Evolutionary conservation across 2,113 vertebrate genomes (phyloP).

Genomic region (Eulemur rufifrons): DNA sequence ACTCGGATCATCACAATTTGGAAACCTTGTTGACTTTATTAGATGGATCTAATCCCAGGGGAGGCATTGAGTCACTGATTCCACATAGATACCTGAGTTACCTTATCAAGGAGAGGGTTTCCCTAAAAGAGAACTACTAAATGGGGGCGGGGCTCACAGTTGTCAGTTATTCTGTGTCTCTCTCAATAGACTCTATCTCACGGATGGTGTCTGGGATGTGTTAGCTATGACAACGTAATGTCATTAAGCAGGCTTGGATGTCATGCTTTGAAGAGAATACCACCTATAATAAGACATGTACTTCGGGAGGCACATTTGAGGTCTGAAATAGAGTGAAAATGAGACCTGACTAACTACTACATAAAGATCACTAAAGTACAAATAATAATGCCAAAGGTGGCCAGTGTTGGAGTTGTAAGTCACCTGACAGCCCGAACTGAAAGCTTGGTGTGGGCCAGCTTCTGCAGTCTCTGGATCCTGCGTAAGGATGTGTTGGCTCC

Average conservation of each 20-base stretch:
- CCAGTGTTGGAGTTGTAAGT: neutral
- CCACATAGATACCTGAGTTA: neutral
- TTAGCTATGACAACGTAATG: neutral
- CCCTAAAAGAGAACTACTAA: neutral
- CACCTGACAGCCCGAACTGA: rapidly evolving
- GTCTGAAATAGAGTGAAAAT: neutral
- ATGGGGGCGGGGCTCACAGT: no score
- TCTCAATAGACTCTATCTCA: neutral
- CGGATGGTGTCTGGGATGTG: neutral
- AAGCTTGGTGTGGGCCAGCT: neutral
- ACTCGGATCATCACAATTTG: neutral
- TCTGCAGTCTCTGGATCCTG: neutral
- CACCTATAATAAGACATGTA: neutral
- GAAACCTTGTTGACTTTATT: neutral
- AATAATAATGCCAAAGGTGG: neutral
- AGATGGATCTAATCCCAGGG: neutral
- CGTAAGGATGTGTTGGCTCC: neutral
- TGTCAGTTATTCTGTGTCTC: neutral
- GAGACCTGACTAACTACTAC: neutral
- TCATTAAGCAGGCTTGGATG: neutral
- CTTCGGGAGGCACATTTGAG: neutral
- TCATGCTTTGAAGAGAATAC: neutral
- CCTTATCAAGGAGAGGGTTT: neutral
- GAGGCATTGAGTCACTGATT: neutral
- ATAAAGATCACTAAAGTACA: neutral